These are phyloP conservation scores for Phoxinus dragarum DNA, from an alignment of 2,797 vertebrate species.

Conservation along the genomic window DNA sequence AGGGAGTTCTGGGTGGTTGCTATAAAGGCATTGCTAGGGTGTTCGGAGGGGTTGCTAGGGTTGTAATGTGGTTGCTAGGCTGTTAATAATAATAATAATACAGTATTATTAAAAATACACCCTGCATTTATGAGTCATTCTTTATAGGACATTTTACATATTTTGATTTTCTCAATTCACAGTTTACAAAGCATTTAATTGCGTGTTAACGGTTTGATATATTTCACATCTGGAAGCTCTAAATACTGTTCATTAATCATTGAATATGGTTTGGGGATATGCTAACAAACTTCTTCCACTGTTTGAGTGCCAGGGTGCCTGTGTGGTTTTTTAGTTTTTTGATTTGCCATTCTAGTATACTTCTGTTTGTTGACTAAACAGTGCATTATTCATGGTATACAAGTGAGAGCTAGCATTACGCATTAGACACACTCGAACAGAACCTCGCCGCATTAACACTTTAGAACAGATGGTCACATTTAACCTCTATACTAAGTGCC, in stretches of 20 bases:
- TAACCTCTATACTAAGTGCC: not conserved
- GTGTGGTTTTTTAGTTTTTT: not conserved
- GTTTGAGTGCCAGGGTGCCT: not conserved
- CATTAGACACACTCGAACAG: not conserved
- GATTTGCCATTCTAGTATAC: not conserved
- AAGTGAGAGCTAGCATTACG: not conserved
- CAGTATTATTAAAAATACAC: too few relatives aligned
- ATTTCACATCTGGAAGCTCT: not conserved
- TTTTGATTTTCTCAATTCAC: not conserved
- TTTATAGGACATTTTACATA: not conserved
- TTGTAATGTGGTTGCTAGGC: too few relatives aligned
- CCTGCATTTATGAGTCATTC: not conserved
- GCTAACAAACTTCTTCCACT: not conserved
- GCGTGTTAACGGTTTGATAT: not conserved
- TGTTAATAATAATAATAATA: too few relatives aligned
- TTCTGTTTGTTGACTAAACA: slow-evolving; percentile 17
- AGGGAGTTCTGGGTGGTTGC: too few relatives aligned
- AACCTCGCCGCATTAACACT: slow-evolving; percentile 10
- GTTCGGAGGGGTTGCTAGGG: too few relatives aligned
- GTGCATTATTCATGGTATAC: not conserved
- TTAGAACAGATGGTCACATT: slow-evolving; percentile 20
- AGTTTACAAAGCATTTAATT: not conserved
- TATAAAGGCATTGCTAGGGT: too few relatives aligned
- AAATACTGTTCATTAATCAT: not conserved
- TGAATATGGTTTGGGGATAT: not conserved